phyloP scores from a whole-genome alignment of 1,140 invertebrate genomes.

The Platyscapa corneri region DNA sequence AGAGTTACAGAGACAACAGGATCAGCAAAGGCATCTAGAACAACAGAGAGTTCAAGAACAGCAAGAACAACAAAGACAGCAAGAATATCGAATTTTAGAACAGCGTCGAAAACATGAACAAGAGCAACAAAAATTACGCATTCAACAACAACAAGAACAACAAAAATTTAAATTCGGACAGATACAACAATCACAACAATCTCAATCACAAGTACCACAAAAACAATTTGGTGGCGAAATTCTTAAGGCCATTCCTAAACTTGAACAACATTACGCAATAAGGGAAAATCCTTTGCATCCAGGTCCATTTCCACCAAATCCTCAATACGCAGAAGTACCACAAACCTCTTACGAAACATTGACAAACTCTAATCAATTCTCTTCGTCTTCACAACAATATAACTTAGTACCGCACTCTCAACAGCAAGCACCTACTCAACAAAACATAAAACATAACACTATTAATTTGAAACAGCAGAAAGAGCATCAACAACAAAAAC shows the following conservation, averaged over 20 bases:
- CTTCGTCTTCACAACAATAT: conserved; percentile 60
- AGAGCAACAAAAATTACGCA: conserved; percentile 66
- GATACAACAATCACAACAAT: conserved; percentile 58
- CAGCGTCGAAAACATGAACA: conserved; percentile 65
- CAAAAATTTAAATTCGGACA: conserved; percentile 59
- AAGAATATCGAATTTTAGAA: conserved; percentile 56
- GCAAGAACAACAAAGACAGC: conserved; percentile 62
- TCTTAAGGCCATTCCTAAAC: conserved; percentile 83
- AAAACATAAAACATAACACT: conserved; percentile 68
- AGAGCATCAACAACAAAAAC: conserved; percentile 68
- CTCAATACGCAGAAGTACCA: conserved; percentile 47
- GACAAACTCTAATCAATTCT: conserved; percentile 53
- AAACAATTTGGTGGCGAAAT: conserved; percentile 79
- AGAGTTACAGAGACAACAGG: conserved; percentile 63
- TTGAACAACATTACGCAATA: conserved; percentile 81
- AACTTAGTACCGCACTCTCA: conserved; percentile 65
- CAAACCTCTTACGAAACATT: conserved; percentile 15
- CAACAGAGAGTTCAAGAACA: conserved; percentile 65
- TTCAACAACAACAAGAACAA: conserved; percentile 67
- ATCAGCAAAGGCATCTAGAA: conserved; percentile 68
- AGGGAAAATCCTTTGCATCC: conserved; percentile 71
- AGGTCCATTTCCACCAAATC: conserved; percentile 69
- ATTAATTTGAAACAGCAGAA: conserved; percentile 60
- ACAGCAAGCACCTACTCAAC: conserved; percentile 53
- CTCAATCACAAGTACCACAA: conserved; percentile 67